Conservation (phyloP, 2,888 invertebrate genomes). For the Clivina fossor region DNA sequence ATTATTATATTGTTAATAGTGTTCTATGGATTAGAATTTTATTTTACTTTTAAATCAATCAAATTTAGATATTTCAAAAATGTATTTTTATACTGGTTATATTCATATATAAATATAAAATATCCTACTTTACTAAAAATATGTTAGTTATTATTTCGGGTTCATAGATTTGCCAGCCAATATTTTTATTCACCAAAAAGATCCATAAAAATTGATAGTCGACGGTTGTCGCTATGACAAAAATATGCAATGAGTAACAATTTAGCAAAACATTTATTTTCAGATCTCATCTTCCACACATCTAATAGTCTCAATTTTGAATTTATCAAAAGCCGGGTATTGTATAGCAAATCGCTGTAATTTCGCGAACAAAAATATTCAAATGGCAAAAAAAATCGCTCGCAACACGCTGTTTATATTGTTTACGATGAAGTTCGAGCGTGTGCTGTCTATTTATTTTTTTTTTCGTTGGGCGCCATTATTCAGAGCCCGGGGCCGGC, state of each 20-base stretch:
- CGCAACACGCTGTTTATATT: constrained; percentile 22
- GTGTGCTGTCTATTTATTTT: constrained; percentile 5
- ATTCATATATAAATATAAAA: no score
- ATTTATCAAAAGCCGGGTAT: no score
- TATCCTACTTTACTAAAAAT: no score
- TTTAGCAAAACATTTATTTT: constrained; percentile 16
- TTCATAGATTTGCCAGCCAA: constrained; percentile 14
- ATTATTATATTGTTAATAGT: no score
- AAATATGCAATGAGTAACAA: constrained; percentile 27
- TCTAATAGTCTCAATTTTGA: no score
- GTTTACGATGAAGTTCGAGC: constrained; percentile 25
- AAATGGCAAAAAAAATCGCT: constrained; percentile 15
- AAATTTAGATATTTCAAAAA: no score
- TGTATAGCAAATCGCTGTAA: neutral
- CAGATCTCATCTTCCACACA: no score
- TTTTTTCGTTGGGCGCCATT: neutral
- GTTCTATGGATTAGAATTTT: no score
- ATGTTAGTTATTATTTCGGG: no score
- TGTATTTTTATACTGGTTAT: no score
- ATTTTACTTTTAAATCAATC: no score
- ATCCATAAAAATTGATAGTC: constrained; percentile 25
- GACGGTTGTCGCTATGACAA: constrained; percentile 21
- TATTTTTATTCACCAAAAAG: constrained; percentile 20
- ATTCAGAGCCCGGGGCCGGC: constrained; percentile 9
- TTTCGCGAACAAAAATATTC: constrained; percentile 13